Base-by-base conservation (phyloP, 2,113 vertebrate species). In the Crotalus tigris region DNA sequence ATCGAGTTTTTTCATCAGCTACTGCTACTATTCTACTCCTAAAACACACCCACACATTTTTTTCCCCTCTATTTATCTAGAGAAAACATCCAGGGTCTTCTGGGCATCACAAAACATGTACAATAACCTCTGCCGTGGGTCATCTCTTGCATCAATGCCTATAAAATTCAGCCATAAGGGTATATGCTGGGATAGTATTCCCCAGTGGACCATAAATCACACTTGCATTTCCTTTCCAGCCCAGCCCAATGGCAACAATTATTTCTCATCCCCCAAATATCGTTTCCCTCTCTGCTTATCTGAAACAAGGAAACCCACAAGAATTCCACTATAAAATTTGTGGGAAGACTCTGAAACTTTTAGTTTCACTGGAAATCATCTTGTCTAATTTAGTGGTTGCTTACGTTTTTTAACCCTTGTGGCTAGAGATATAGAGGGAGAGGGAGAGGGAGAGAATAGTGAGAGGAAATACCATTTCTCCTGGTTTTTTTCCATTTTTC, bases 251-350 rank as follows among this genome's bases (percentile, higher is more conserved):
- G 94, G 24, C 87, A 91, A 21, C 0, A 0, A 92, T 93, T 85
- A 59, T 90, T 95, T 93, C 91, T 81, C 93, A 91, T 44, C 92
- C 94, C 93, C 9, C 69, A 13, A 51, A 88, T 85, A 69, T 90
- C 86, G 88, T 11, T 92, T 93, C 21, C 55, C 86, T 46, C 33
- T 19, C 93, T 92, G 90, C 93, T 96, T 93, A 95, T 96, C 96
- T 94, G 91, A 3, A 91, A 94, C 33, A 91, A 93, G 94, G 92
- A 95, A 95, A 95, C 15, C 90, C 95, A 94, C 88, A 91, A 94
- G 92, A 96, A 94, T 0, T 92, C 93, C 92, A 90, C 88, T 0
- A 0, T 93, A 94, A 92, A 90, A 94, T 93, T 92, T 92, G 92
- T 44, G 75, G 92, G 92, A 95, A 95, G 90, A 90, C 57, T 94